Conservation (phyloP, 2,888 invertebrate species). For the Stenchaetothrips biformis region DNA sequence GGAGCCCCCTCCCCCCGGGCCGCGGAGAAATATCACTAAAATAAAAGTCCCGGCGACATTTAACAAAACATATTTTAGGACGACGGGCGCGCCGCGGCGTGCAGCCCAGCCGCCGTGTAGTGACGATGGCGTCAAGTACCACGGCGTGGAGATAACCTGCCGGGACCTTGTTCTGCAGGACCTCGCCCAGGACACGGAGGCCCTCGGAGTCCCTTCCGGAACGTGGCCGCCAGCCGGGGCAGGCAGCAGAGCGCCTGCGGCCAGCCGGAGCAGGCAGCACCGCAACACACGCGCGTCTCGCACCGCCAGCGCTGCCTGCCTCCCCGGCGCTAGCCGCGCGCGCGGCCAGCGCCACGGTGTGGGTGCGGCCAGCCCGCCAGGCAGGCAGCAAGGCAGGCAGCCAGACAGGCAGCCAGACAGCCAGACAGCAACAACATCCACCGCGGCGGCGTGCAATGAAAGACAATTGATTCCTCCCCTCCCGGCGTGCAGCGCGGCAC, state of each 20-base stretch:
- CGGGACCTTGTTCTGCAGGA: too few species aligned
- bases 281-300: neutral
- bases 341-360: neutral
- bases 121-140: neutral
- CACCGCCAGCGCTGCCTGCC: neutral
- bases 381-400: too few species aligned
- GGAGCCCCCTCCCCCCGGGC: neutral
- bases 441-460: too few species aligned
- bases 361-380: too few species aligned
- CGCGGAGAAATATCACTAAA: constrained; percentile 15
- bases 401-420: too few species aligned
- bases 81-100: neutral
- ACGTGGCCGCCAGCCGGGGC: neutral
- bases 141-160: neutral
- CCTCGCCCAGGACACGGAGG: too few species aligned
- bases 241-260: neutral
- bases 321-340: neutral
- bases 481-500: neutral
- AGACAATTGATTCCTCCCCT: neutral
- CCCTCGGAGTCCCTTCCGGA: neutral
- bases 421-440: too few species aligned
- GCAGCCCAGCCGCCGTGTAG: neutral
- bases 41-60: constrained; percentile 18
- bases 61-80: constrained; percentile 19
- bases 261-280: neutral